These are phyloP conservation scores for Masnerella sp. DNA, from an alignment of 2,888 invertebrate genomes.

Conservation along the genomic window DNA sequence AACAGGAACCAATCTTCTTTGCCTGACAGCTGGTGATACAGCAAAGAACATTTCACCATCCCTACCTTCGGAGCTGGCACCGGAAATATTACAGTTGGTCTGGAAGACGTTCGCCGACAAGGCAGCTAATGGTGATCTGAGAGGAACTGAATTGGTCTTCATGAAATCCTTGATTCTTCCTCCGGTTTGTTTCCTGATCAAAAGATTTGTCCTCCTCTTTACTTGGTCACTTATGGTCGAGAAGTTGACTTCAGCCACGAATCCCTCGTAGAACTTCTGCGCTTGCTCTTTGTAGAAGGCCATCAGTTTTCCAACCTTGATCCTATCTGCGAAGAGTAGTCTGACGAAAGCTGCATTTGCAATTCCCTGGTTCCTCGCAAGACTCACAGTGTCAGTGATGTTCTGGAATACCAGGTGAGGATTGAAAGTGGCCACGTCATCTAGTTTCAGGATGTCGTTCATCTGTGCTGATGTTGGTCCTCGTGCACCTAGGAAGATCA, in stretches of 20 bases:
- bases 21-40: slow-evolving; percentile 87
- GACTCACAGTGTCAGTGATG: slow-evolving; percentile 88
- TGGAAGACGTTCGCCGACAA: slow-evolving; percentile 90
- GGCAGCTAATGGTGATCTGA: slow-evolving; percentile 88
- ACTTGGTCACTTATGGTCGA: slow-evolving; percentile 89
- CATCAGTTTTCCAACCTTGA: slow-evolving; percentile 85
- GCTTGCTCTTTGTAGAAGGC: slow-evolving; percentile 93
- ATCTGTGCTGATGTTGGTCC: slow-evolving; percentile 93
- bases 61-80: slow-evolving; percentile 85
- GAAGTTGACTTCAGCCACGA: slow-evolving; percentile 91
- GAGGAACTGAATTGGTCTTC: slow-evolving; percentile 84
- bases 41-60: slow-evolving; percentile 93
- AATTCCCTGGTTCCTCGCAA: slow-evolving; percentile 84
- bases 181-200: slow-evolving; percentile 88
- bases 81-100: slow-evolving; percentile 89
- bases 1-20: slow-evolving; percentile 88
- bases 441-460: slow-evolving; percentile 90
- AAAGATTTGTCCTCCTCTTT: slow-evolving; percentile 87
- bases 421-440: slow-evolving; percentile 93
- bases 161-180: slow-evolving; percentile 88
- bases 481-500: slow-evolving; percentile 92
- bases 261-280: slow-evolving; percentile 91
- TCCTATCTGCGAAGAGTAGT: slow-evolving; percentile 89
- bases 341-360: slow-evolving; percentile 89
- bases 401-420: slow-evolving; percentile 92